phyloP scores from a whole-genome alignment of 2,888 invertebrate species.

The Drosophila koepferae region DNA sequence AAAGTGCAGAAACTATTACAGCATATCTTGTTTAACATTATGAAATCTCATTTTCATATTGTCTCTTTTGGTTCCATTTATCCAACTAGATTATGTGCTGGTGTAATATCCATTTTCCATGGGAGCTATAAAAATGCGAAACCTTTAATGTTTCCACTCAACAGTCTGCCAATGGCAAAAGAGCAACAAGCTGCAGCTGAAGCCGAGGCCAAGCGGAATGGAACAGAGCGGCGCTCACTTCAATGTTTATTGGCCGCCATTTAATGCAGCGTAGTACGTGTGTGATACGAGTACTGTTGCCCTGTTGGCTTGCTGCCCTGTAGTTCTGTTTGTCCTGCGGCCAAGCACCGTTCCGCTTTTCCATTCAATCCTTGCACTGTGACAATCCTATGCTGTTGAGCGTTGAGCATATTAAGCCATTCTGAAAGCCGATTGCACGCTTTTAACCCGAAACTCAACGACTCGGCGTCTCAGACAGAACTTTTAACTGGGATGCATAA shows the following conservation, averaged over 20 bases:
- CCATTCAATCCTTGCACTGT: constrained; percentile 8
- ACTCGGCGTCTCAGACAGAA: constrained; percentile 73
- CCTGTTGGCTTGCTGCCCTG: background rate
- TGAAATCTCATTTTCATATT: background rate
- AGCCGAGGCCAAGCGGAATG: constrained; percentile 10
- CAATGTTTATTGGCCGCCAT: constrained; percentile 72
- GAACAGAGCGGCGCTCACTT: constrained; percentile 41
- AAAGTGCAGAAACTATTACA: background rate
- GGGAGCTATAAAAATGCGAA: constrained; percentile 27
- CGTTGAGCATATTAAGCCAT: constrained; percentile 70
- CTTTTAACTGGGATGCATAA: constrained; percentile 74
- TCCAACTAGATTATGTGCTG: constrained; percentile 3
- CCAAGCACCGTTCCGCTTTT: constrained; percentile 1
- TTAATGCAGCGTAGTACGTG: constrained; percentile 47
- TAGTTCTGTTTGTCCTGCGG: constrained; percentile 11
- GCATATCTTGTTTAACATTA: background rate
- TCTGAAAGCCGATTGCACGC: constrained; percentile 66
- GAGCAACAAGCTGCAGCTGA: constrained; percentile 47
- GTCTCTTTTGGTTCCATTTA: background rate
- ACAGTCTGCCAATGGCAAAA: constrained; percentile 45
- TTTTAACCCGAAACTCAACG: constrained; percentile 76
- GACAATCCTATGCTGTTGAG: constrained; percentile 16
- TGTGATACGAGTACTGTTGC: constrained; percentile 15
- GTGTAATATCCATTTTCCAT: background rate
- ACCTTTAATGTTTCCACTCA: constrained; percentile 62